Conservation (phyloP, 2,888 invertebrate genomes). For the Horisme vitalbata region DNA sequence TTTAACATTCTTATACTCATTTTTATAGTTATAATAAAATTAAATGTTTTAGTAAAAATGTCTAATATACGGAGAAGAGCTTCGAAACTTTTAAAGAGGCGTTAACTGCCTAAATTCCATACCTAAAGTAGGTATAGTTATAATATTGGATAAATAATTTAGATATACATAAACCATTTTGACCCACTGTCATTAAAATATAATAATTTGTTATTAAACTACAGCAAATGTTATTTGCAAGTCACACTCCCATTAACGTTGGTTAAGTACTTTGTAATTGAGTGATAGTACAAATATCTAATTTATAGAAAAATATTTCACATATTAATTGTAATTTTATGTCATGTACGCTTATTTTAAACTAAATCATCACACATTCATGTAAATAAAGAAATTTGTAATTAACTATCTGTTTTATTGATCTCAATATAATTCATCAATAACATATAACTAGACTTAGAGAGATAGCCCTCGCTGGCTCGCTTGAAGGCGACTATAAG, state of each 20-base stretch:
- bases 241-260: slow-evolving; percentile 77
- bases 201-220: slow-evolving; percentile 58
- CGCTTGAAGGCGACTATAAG: no score
- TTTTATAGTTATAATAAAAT: slow-evolving; percentile 57
- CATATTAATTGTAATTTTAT: slow-evolving; percentile 81
- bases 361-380: slow-evolving; percentile 75
- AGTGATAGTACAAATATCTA: slow-evolving; percentile 82
- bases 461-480: no score
- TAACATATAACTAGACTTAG: no score
- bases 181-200: slow-evolving; percentile 76
- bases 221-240: slow-evolving; percentile 80
- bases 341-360: slow-evolving; percentile 83
- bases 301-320: slow-evolving; percentile 80
- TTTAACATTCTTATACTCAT: slow-evolving; percentile 69
- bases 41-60: slow-evolving; percentile 55
- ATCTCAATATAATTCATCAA: no score
- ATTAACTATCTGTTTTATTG: slow-evolving; percentile 45
- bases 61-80: slow-evolving; percentile 57
- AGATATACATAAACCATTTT: slow-evolving; percentile 37
- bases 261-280: slow-evolving; percentile 77
- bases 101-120: slow-evolving; percentile 59
- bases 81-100: slow-evolving; percentile 54
- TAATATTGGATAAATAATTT: slow-evolving; percentile 55
- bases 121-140: slow-evolving; percentile 63
- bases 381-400: slow-evolving; percentile 82